A percentile compares a stretch with the other conserved stretches of the same genome.
phyloP scores from a whole-genome alignment of 2,113 vertebrate genomes.

The Atherinomorus stipes region DNA sequence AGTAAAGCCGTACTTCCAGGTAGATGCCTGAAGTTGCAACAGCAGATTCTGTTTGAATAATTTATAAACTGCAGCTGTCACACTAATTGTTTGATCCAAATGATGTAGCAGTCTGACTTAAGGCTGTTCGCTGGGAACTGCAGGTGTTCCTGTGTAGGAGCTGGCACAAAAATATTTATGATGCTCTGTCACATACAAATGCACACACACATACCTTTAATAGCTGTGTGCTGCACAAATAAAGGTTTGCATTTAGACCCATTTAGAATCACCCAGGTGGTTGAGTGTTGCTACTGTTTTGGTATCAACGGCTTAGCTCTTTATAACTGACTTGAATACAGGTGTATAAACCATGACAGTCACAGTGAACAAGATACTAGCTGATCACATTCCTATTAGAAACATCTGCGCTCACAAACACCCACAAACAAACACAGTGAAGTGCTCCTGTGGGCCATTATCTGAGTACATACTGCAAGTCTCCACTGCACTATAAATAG shows the following conservation, averaged over 20 bases:
- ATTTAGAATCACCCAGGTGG: constrained; percentile 6
- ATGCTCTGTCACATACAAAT: background rate
- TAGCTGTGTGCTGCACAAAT: background rate
- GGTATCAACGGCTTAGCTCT: background rate
- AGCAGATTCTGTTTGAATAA: constrained; percentile 36
- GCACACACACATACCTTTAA: background rate
- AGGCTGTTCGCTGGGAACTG: constrained; percentile 15
- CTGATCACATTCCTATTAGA: background rate
- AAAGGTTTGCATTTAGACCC: background rate
- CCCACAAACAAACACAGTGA: constrained; percentile 23
- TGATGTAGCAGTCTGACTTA: constrained; percentile 28
- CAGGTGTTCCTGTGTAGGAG: constrained; percentile 50
- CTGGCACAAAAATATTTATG: background rate
- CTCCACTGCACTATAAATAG: constrained; percentile 43
- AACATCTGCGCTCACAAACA: constrained; percentile 28
- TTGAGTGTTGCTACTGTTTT: constrained; percentile 2
- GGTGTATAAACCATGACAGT: background rate
- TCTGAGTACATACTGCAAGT: constrained; percentile 20
- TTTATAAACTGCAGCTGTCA: constrained; percentile 50
- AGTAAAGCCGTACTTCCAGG: constrained; percentile 1
- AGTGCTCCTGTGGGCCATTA: constrained; percentile 21
- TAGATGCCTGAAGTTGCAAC: constrained; percentile 8
- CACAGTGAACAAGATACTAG: background rate
- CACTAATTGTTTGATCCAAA: constrained; percentile 40
- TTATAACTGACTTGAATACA: background rate